Evolutionary conservation across 2,797 vertebrate genomes (phyloP).

Genomic region (Florisuga fusca): DNA sequence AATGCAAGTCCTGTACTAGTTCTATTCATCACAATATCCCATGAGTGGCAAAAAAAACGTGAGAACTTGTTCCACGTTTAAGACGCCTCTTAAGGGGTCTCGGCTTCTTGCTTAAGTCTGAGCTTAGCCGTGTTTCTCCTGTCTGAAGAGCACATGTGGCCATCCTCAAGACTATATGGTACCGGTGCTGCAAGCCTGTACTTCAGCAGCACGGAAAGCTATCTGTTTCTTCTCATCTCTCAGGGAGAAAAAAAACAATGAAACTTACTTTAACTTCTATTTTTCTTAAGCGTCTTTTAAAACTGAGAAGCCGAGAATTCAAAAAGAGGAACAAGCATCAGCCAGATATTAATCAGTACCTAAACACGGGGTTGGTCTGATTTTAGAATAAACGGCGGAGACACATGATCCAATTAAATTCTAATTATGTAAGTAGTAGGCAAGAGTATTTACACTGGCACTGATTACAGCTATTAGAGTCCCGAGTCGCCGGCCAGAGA

Average conservation of each 20-base stretch:
- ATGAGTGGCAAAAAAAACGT: not conserved
- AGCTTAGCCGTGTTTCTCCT: not conserved
- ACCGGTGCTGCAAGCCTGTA: not conserved
- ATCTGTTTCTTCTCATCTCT: not conserved
- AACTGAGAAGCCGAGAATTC: not conserved
- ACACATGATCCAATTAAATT: conserved; percentile 70
- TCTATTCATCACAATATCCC: not conserved
- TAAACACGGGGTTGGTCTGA: conserved; percentile 24
- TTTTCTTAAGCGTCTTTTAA: not conserved
- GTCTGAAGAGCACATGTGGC: not conserved
- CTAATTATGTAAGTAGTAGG: conserved; percentile 68
- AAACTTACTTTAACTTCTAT: conserved; percentile 3
- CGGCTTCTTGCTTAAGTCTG: not conserved
- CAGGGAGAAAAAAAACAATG: not conserved
- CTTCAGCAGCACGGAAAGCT: not conserved
- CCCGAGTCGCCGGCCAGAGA: conserved; percentile 21
- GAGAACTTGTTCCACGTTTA: not conserved
- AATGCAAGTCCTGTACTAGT: not conserved
- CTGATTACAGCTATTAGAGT: conserved; percentile 58
- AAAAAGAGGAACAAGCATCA: not conserved
- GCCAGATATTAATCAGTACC: not conserved
- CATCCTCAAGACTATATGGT: not conserved
- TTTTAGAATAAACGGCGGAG: conserved; percentile 57
- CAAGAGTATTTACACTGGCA: conserved; percentile 65
- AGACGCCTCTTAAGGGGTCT: not conserved